These are phyloP conservation scores for Ondatra zibethicus DNA, from an alignment of 2,113 vertebrate genomes.

Conservation along the genomic window DNA sequence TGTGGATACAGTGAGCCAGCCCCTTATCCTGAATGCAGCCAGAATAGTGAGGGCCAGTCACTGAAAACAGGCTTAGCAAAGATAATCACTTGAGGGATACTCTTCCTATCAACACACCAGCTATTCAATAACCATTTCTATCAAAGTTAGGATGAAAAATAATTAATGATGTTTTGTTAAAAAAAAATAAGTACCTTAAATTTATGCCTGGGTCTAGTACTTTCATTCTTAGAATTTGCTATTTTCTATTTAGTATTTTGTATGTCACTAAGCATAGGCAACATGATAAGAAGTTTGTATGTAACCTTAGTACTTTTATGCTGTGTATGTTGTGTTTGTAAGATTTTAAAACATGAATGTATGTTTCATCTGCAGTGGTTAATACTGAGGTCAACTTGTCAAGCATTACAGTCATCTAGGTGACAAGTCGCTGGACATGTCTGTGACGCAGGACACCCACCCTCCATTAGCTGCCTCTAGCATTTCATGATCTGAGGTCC, in stretches of 20 bases:
- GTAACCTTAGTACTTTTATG: not conserved
- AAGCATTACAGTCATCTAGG: too few relatives aligned
- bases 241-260: not conserved
- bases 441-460: not conserved
- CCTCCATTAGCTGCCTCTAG: not conserved
- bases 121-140: not conserved
- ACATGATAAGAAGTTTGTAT: not conserved
- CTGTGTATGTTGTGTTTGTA: not conserved
- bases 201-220: not conserved
- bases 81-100: not conserved
- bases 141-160: not conserved
- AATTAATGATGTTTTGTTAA: not conserved
- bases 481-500: not conserved
- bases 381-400: not conserved
- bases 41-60: not conserved
- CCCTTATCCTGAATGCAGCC: not conserved
- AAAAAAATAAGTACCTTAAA: not conserved
- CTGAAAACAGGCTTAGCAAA: not conserved
- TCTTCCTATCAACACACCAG: not conserved
- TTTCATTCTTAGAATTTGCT: not conserved
- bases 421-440: too few relatives aligned
- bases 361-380: not conserved
- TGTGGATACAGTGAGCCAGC: not conserved
- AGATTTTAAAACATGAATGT: constrained; percentile 44
- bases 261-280: not conserved